Conservation (phyloP, 2,113 vertebrate genomes). For the Chaetodon auriga region DNA sequence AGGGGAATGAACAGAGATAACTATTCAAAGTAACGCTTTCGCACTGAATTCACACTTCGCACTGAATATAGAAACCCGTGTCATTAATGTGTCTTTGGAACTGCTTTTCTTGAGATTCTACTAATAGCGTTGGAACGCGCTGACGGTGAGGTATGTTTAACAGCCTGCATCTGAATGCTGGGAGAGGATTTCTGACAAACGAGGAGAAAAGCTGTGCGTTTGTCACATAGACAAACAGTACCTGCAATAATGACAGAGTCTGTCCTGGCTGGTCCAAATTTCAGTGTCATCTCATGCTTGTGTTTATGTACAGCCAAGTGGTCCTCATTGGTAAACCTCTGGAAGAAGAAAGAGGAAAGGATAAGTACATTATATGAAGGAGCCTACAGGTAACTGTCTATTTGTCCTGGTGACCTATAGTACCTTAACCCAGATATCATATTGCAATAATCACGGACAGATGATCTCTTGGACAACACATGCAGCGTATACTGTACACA, state of each 20-base stretch:
- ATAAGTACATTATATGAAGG: conserved; percentile 29
- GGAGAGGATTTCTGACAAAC: not conserved
- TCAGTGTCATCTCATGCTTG: conserved; percentile 99
- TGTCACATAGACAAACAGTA: conserved; percentile 65
- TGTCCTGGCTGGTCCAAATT: conserved; percentile 95
- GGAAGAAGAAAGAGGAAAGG: conserved; percentile 54
- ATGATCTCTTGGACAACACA: conserved; percentile 44
- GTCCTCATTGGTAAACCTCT: conserved; percentile 99
- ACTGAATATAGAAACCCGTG: conserved; percentile 43
- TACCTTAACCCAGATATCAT: conserved; percentile 57
- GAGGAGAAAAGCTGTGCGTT: not conserved
- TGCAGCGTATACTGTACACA: conserved; percentile 23
- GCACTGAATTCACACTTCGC: conserved; percentile 46
- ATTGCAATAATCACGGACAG: conserved; percentile 61
- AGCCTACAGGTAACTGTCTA: not conserved
- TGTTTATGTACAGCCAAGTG: conserved; percentile 99
- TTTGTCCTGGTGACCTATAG: conserved; percentile 26
- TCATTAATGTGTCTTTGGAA: conserved; percentile 8
- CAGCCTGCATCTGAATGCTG: not conserved
- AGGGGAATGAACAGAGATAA: conserved; percentile 51
- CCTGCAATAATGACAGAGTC: conserved; percentile 99
- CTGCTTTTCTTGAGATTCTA: not conserved
- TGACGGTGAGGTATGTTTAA: not conserved
- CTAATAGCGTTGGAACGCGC: not conserved
- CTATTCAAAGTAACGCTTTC: conserved; percentile 51